Conservation (phyloP, 64 coral and sea anemone species). For the Dendronephthya gigantea region DNA sequence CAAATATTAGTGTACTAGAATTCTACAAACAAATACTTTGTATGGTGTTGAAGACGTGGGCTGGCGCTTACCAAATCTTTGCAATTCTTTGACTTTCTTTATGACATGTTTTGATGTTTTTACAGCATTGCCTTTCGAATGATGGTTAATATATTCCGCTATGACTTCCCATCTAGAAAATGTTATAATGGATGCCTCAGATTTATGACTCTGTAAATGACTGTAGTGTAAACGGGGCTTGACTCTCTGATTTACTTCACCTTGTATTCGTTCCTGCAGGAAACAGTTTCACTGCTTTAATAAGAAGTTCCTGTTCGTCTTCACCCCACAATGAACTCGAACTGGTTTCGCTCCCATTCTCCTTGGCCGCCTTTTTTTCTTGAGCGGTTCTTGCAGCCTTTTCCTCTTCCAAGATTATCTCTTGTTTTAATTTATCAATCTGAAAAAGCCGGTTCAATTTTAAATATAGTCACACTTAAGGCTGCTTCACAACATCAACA, state of each 20-base stretch:
- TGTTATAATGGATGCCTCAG: background rate
- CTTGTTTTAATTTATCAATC: background rate
- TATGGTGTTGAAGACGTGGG: background rate
- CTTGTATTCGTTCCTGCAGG: slow-evolving; percentile 87
- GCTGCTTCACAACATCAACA: background rate
- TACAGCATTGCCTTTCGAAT: slow-evolving; percentile 49
- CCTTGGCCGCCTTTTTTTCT: background rate
- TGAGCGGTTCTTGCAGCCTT: background rate
- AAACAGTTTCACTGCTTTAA: slow-evolving; percentile 93
- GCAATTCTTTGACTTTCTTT: slow-evolving; percentile 78
- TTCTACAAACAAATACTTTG: background rate
- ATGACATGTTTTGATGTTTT: slow-evolving; percentile 85
- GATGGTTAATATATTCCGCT: slow-evolving; percentile 83
- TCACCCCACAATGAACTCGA: slow-evolving; percentile 39
- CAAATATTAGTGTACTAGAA: too few species aligned
- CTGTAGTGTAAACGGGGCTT: too few species aligned
- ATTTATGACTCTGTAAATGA: too few species aligned
- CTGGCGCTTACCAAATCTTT: slow-evolving; percentile 56
- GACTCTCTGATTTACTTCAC: too few species aligned
- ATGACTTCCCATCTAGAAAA: slow-evolving; percentile 45
- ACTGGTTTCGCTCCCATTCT: background rate
- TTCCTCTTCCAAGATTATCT: background rate
- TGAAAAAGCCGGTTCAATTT: background rate
- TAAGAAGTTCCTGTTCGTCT: slow-evolving; percentile 69
- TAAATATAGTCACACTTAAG: background rate